Conservation (phyloP, 2,113 vertebrate species). For the Hippocampus comes region DNA sequence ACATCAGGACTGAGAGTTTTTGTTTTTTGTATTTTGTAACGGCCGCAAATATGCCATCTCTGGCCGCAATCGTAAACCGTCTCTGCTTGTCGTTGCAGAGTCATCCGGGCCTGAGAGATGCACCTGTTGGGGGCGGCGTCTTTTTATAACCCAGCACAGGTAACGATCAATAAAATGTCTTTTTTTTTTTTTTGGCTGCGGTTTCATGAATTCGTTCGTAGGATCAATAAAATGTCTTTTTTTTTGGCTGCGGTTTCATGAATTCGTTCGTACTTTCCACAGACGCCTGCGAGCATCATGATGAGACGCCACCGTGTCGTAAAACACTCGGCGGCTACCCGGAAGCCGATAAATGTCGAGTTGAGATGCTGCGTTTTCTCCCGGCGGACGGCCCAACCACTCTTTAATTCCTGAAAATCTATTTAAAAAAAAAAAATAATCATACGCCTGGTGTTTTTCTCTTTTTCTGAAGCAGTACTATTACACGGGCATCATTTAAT, state of each 20-base stretch:
- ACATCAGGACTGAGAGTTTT: neutral
- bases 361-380: slow-evolving; percentile 48
- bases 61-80: too few species aligned
- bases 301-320: slow-evolving; percentile 8
- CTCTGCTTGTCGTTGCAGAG: slow-evolving; percentile 36
- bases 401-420: slow-evolving; percentile 18
- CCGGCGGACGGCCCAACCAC: slow-evolving; percentile 37
- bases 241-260: neutral
- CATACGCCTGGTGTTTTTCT: slow-evolving; percentile 23
- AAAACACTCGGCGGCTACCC: slow-evolving; percentile 34
- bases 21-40: neutral
- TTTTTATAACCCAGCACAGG: slow-evolving; percentile 88
- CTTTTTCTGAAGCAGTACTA: slow-evolving; percentile 39
- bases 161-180: slow-evolving; percentile 37
- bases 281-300: neutral
- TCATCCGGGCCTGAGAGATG: slow-evolving; percentile 50
- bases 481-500: slow-evolving; percentile 27
- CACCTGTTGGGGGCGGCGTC: slow-evolving; percentile 72
- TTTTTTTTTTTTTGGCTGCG: too few species aligned
- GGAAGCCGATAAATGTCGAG: slow-evolving; percentile 49
- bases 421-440: neutral
- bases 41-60: neutral
- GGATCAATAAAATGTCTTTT: neutral
- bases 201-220: neutral
- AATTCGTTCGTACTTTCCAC: neutral